Evolutionary conservation across 1,140 invertebrate genomes (phyloP), one percentile per base, ranked within the genome.

Genomic region (Alviniconcha marisindica): DNA sequence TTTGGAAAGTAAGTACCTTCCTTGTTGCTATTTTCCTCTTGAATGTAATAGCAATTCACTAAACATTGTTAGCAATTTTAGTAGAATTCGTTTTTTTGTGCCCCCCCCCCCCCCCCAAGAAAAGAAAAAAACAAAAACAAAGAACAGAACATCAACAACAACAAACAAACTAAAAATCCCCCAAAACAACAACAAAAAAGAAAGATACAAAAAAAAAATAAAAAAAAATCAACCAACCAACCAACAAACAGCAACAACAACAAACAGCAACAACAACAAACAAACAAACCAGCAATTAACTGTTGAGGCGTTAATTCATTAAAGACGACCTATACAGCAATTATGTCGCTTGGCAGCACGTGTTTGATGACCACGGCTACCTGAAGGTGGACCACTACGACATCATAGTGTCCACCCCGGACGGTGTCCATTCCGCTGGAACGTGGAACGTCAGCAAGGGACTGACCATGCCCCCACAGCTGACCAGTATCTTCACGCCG

Each of bases 351-450:
- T 51, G 10, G 0, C 40, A 51, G 73, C 24, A 76, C n/a, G 44
- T 33, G 42, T 76, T 76, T 38, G 78, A 80, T 60, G 36, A 66
- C 7, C 31, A 69, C 78, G 78, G 78, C 21, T 44, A 21, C 28
- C 5, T 66, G 36, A 80, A 36, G 38, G 28, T 24, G 12, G 7
- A 42, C 54, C 56, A 66, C 60, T 80, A 66, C 38, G 40, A 42
- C 36, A 44, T 80, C 56, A 66, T n/a, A 36, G 36, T 66, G 56
- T 28, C 31, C 54, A 69, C 15, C 12, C 14, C 18, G n/a, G 5
- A 51, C 0, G 73, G 73, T 4, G 36, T 3, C 3, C 12, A 4
- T 28, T 5, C 40, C 24, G 40, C 73, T 28, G 73, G 73, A n/a
- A 24, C n/a, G 2, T 76, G 73, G 73, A 51, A 76, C 24, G 1